Conservation (phyloP, 2,888 invertebrate genomes). For the Sphaerophoria taeniata region DNA sequence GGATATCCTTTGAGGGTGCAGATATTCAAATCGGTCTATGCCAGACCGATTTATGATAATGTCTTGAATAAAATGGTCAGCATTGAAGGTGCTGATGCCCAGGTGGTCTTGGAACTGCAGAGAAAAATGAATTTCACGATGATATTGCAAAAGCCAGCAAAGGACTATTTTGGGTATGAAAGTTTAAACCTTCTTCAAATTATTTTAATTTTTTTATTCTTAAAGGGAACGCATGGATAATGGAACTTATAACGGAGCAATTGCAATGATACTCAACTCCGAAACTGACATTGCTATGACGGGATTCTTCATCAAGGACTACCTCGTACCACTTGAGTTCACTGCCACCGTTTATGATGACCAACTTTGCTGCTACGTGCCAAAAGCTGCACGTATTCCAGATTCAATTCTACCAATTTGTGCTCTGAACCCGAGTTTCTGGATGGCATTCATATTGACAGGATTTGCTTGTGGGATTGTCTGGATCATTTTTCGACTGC, state of each 20-base stretch:
- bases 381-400: conserved; percentile 81
- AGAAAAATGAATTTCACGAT: conserved; percentile 79
- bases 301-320: conserved; percentile 83
- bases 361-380: conserved; percentile 82
- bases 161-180: conserved; percentile 80
- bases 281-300: conserved; percentile 82
- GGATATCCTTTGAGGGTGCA: conserved; percentile 82
- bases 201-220: too few species aligned
- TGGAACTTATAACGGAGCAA: conserved; percentile 81
- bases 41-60: conserved; percentile 76
- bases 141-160: conserved; percentile 78
- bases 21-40: conserved; percentile 81
- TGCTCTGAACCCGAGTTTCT: conserved; percentile 80
- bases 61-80: conserved; percentile 74
- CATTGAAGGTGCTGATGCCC: conserved; percentile 79
- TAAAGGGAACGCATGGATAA: conserved; percentile 76
- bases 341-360: conserved; percentile 82
- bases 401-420: conserved; percentile 82
- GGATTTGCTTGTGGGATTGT: conserved; percentile 78
- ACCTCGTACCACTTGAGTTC: conserved; percentile 81
- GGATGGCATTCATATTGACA: conserved; percentile 80
- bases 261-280: conserved; percentile 80
- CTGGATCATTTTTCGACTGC: conserved; percentile 78
- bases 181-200: too few species aligned
- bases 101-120: conserved; percentile 78